These are phyloP conservation scores for Drosophila jambulina DNA, from an alignment of 1,140 invertebrate species.

Conservation along the genomic window DNA sequence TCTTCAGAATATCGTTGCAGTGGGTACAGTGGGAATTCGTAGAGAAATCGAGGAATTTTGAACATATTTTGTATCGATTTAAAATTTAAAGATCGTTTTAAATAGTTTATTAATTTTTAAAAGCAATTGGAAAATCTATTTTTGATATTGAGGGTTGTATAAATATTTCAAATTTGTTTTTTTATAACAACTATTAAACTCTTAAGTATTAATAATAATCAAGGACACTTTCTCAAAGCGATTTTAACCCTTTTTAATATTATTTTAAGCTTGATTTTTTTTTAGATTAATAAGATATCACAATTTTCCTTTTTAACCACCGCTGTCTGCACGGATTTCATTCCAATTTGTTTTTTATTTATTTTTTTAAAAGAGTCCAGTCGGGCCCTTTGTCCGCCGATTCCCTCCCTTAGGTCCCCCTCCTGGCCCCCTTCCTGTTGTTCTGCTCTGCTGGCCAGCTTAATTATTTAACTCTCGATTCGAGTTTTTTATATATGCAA, in stretches of 20 bases:
- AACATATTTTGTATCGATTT: background rate
- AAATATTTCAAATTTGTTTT: background rate
- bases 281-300: background rate
- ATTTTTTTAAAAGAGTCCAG: constrained; percentile 33
- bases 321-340: constrained; percentile 52
- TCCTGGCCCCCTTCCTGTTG: constrained; percentile 42
- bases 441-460: constrained; percentile 68
- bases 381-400: constrained; percentile 54
- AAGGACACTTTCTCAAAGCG: background rate
- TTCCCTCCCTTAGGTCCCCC: constrained; percentile 4
- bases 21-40: constrained; percentile 9
- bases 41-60: background rate
- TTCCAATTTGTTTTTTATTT: constrained; percentile 54
- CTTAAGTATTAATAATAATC: background rate
- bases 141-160: background rate
- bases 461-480: constrained; percentile 73
- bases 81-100: background rate
- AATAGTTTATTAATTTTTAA: too few relatives aligned
- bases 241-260: background rate
- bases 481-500: constrained; percentile 56
- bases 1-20: constrained; percentile 53
- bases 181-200: too few relatives aligned
- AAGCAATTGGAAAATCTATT: background rate
- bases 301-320: background rate
- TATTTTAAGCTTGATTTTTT: too few relatives aligned